Conservation (phyloP, 2,888 invertebrate species). For the Bellardia pandia region DNA sequence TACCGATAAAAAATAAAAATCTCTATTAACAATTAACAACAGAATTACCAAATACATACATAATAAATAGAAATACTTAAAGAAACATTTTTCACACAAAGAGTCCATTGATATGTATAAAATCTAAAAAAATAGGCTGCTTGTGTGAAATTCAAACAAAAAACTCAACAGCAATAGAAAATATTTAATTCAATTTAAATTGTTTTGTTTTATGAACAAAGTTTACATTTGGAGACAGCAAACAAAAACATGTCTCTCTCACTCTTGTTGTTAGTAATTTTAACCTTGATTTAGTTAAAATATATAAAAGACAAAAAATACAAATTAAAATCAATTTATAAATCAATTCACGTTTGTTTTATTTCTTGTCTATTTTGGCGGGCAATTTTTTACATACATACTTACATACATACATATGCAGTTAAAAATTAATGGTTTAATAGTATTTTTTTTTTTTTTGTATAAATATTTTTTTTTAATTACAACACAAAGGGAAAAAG, state of each 20-base stretch:
- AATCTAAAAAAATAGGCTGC: neutral
- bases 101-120: neutral
- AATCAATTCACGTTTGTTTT: constrained; percentile 28
- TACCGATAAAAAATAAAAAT: no score
- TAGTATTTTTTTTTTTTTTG: constrained; percentile 21
- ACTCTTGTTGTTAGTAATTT: constrained; percentile 75
- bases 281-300: constrained; percentile 80
- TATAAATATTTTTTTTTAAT: constrained; percentile 38
- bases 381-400: neutral
- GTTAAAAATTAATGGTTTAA: constrained; percentile 35
- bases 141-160: neutral
- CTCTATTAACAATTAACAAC: no score
- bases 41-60: neutral
- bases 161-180: constrained; percentile 3
- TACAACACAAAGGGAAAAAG: neutral
- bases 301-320: constrained; percentile 26
- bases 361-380: constrained; percentile 21
- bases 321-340: constrained; percentile 18
- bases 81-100: no score
- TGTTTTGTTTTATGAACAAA: neutral
- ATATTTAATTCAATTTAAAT: constrained; percentile 32
- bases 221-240: constrained; percentile 72
- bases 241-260: constrained; percentile 20
- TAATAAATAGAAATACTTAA: neutral
- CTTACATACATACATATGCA: neutral